Base-by-base conservation (phyloP, 2,888 invertebrate species). In the Trichopria drosophilae region DNA sequence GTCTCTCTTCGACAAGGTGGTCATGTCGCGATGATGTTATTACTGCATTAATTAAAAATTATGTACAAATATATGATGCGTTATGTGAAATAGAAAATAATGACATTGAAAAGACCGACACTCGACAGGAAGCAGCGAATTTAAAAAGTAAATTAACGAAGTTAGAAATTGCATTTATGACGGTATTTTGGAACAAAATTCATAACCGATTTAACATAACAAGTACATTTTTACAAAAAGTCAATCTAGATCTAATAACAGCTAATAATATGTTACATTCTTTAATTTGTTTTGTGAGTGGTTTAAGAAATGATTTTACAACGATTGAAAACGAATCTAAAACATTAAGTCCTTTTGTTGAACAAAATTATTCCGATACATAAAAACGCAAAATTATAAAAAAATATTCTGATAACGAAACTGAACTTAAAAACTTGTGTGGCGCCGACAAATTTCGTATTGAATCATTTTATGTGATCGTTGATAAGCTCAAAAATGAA, bases 121-220 rank as follows among this genome's bases (percentile, higher is more conserved):
- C 49, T 10, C 40, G 41, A 12, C 41, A 49, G 22, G 49, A 53
- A 46, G 50, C 50, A 40, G n/a, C 34, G 24, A 45, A 36, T 9
- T 36, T 51, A 3, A 40, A 40, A 10, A 45, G 36, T 4, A 35
- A 28, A 16, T 35, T 51, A 12, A 35, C n/a, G 31, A n/a, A 18
- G 10, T 31, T 51, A 22, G 41, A 51, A 12, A 32, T 29, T 16
- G 44, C 40, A 19, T 45, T 45, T 22, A 32, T 40, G 37, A 37
- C 36, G 4, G 9, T 50, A 9, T 22, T 53, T 31, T 53, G 53
- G 42, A 24, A 45, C 34, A 13, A 45, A 22, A n/a, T 50, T 23
- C 34, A 50, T 2, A 34, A 45, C 12, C 45, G 46, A 23, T 53
- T 53, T 10, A 19, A 53, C 12, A 7, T 10, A 9, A 39, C 39